A percentile compares a stretch with the other conserved stretches of the same genome.
Conservation (phyloP, 2,113 vertebrate species). For the Genyomyrus donnyi region DNA sequence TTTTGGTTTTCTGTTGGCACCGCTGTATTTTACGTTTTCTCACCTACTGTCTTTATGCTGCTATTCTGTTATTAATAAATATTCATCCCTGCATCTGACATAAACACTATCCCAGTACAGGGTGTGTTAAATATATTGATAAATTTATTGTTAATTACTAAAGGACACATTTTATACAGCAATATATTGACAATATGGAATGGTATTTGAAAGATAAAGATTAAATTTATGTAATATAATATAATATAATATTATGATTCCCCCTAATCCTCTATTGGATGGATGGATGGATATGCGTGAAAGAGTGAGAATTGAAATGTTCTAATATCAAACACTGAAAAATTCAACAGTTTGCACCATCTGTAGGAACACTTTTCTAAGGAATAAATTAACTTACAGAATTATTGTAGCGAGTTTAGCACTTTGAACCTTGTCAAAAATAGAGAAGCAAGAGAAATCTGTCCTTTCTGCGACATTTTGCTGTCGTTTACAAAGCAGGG, state of each 20-base stretch:
- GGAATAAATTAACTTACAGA: slow-evolving; percentile 10
- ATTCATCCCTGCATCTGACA: not conserved
- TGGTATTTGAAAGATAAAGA: not conserved
- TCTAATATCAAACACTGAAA: not conserved
- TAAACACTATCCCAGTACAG: not conserved
- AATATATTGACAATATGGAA: not conserved
- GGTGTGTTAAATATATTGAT: not conserved
- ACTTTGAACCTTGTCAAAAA: not conserved
- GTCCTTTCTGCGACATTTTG: not conserved
- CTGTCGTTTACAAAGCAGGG: not conserved
- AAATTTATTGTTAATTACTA: not conserved
- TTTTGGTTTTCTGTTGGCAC: not conserved
- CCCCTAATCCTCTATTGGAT: not conserved
- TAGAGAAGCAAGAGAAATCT: not conserved
- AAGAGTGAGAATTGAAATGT: not conserved
- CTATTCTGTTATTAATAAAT: not conserved
- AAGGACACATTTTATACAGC: not conserved
- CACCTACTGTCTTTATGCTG: not conserved
- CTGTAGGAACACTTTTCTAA: not conserved
- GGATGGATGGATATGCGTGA: not conserved
- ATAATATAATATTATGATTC: not conserved
- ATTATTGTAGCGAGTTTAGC: not conserved
- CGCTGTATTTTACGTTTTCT: not conserved
- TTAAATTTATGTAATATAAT: not conserved
- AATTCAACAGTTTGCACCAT: not conserved